Conservation (phyloP, 2,797 vertebrate species). For the Aulostomus chinensis region DNA sequence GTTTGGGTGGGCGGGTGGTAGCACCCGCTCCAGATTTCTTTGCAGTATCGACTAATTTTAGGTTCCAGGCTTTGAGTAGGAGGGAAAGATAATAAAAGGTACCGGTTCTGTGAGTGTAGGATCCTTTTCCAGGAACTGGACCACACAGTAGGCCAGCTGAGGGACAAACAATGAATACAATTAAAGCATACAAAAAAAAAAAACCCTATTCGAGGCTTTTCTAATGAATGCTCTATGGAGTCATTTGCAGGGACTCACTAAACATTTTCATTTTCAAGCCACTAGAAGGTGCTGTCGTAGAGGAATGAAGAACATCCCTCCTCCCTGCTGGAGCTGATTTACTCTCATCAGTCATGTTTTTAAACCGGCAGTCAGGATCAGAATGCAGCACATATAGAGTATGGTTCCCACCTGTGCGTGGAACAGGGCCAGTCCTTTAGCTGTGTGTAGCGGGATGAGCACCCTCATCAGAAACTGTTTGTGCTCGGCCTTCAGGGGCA, state of each 20-base stretch:
- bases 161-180: conserved; percentile 52
- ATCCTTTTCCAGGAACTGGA: conserved; percentile 99
- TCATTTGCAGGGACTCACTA: no score
- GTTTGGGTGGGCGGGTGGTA: conserved; percentile 37
- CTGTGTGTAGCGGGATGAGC: conserved; percentile 96
- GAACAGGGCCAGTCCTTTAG: conserved; percentile 93
- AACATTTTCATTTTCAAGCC: conserved; percentile 31
- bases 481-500: conserved; percentile 97
- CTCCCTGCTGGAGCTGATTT: background rate
- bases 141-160: conserved; percentile 97
- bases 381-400: background rate
- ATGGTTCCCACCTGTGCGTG: conserved; percentile 91
- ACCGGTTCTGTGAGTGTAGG: conserved; percentile 95
- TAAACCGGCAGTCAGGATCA: no score
- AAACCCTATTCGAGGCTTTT: no score
- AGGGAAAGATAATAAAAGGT: conserved; percentile 43
- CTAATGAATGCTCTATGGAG: no score
- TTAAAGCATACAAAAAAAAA: no score
- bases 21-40: conserved; percentile 20
- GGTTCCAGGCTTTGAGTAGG: conserved; percentile 32
- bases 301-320: conserved; percentile 3
- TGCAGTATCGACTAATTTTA: conserved; percentile 48
- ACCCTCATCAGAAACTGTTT: conserved; percentile 99
- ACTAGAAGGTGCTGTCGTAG: conserved; percentile 48
- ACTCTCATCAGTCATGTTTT: no score